Evolutionary conservation across 2,113 vertebrate species (phyloP), one percentile per base, ranked within the genome.

Genomic region (Corynorhinus townsendii): DNA sequence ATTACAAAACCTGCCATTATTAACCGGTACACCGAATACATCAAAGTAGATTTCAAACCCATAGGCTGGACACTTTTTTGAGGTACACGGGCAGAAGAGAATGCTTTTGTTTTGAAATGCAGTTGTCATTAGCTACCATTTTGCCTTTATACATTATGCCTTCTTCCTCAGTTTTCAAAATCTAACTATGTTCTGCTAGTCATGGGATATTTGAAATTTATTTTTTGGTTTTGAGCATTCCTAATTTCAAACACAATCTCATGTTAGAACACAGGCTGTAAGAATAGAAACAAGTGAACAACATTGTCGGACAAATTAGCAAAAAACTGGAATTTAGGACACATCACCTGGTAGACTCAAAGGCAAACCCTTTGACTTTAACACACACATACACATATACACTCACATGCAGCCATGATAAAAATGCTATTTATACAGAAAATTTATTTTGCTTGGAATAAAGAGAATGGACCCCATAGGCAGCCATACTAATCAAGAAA

Each of bases 161-260:
- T 81, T 92, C 40, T 69, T 89, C 49, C 17, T 68, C 40, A 66
- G 28, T 73, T 91, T 96, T 80, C 83, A 91, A 82, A 76, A 56
- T 43, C 38, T 38, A 89, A 66, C 24, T 83, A 22, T 33, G 15
- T 77, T 93, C 40, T 85, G 49, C 33, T 88, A 47, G 5, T 77
- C 66, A 62, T 64, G 12, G 43, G 62, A 68, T 80, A 62, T 54
- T 14, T 89, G 69, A 91, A 83, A 71, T 72, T 84, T 84, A 84
- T 89, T 56, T 77, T 64, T 30, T 54, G 62, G 22, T 43, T 97
- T 81, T 91, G 40, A 79, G 40, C 8, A 73, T 64, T 81, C 19
- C 35, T 92, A 38, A 82, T 94, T 62, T 88, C 75, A 97, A 92
- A 72, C 17, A n/a, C 66, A 93, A 82, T 69, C 40, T 83, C 54